Evolutionary conservation across 2,888 invertebrate genomes (phyloP), one percentile per base, ranked within the genome.

Genomic region (Ectemnius lituratus): DNA sequence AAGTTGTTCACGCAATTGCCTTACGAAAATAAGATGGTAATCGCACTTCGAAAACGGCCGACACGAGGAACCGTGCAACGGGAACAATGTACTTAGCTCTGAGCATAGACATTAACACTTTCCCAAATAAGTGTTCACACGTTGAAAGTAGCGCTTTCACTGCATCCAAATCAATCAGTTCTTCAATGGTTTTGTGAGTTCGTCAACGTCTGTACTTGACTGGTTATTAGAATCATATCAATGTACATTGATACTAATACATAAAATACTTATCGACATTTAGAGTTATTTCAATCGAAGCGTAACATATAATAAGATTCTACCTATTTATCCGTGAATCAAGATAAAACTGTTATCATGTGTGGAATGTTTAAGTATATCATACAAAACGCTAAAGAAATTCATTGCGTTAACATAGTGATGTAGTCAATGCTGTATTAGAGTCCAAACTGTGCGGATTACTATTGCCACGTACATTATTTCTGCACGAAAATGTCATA

Each of bases 51-150:
- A 49, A 37, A 46, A 59, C 57, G 60, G 27, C 60, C 4, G 46
- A 18, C 63, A 58, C 28, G 57, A 58, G 59, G 57, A 75, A 56
- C 20, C 20, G 23, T 37, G 47, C 47, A 56, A 76, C 62, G 47
- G 49, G 64, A 23, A 52, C 63, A 70, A 65, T 72, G 68, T 75
- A 75, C 52, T 73, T 71, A 57, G 71, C 66, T 76, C 58, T 65
- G 60, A 72, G 67, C 67, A 73, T 52, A 77, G 72, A 67, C 74
- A 78, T 81, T 72, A 82, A 76, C 62, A 60, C 76, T 82, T 83
- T 71, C 79, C 84, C 85, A 86, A 86, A 86, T 83, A 83, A 79
- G 75, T 81, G 72, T 77, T 80, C 79, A 75, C 63, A 77, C 73
- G 62, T 65, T 70, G 52, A 58, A 70, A 66, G 73, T 76, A 80